Evolutionary conservation across 2,113 vertebrate genomes (phyloP).

Genomic region (Hyperoodon ampullatus): DNA sequence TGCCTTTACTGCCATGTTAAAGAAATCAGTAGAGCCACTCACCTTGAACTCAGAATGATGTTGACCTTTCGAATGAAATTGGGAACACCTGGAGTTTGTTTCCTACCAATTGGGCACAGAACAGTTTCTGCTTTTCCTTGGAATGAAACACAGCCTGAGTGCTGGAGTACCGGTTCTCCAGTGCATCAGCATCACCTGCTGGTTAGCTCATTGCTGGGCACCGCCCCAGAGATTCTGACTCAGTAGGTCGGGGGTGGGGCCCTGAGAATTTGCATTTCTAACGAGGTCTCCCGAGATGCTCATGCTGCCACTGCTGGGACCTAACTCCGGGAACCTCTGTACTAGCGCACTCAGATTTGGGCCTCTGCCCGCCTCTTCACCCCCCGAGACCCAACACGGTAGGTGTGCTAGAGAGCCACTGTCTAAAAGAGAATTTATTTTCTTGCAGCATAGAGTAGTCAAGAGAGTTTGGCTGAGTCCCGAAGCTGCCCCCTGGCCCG

Average conservation of each 20-base stretch:
- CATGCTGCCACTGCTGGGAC: background rate
- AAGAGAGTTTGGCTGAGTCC: background rate
- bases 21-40: background rate
- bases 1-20: background rate
- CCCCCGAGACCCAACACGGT: background rate
- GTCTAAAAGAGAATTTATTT: background rate
- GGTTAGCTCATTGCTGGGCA: no score
- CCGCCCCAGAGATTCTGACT: background rate
- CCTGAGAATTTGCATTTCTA: background rate
- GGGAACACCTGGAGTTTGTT: slow-evolving; percentile 50
- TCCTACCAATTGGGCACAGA: background rate
- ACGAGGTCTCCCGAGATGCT: background rate
- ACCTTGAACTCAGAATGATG: slow-evolving; percentile 31
- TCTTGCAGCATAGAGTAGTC: background rate
- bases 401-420: background rate
- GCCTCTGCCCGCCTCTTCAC: background rate
- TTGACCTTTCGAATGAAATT: background rate
- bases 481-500: background rate
- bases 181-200: background rate
- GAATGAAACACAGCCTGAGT: background rate
- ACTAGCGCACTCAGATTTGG: background rate
- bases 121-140: background rate
- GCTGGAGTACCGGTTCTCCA: background rate
- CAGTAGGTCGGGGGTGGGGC: background rate
- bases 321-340: background rate